These are phyloP conservation scores for Chionomys nivalis DNA, from an alignment of 2,113 vertebrate genomes.

Conservation along the genomic window DNA sequence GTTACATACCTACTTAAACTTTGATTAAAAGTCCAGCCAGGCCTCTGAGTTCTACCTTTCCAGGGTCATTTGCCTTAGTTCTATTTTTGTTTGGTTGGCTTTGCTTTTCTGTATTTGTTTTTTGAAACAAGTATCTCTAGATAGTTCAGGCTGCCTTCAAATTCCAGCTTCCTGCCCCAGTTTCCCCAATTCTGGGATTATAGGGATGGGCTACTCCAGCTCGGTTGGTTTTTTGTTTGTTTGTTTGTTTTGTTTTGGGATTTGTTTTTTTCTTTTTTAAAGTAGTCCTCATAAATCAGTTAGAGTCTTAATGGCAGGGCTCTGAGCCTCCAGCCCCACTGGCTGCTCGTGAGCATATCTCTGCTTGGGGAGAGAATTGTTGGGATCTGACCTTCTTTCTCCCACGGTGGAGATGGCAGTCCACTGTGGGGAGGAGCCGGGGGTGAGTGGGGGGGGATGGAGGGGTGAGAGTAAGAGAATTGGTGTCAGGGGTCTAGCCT, in stretches of 20 bases:
- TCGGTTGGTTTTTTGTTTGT: too few species aligned
- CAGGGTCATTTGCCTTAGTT: constrained; percentile 10
- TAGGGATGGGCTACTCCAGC: neutral
- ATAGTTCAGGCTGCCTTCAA: neutral
- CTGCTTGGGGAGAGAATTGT: neutral
- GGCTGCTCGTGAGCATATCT: accelerated
- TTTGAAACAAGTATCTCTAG: neutral
- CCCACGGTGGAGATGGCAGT: accelerated
- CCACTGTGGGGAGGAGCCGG: neutral
- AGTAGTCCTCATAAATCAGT: neutral
- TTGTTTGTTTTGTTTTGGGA: neutral
- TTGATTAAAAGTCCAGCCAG: neutral
- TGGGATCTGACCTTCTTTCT: neutral
- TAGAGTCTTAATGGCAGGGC: neutral
- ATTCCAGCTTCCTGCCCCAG: neutral
- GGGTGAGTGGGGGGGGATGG: neutral
- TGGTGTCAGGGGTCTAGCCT: neutral
- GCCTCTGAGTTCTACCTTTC: neutral
- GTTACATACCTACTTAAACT: neutral
- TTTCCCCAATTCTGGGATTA: neutral
- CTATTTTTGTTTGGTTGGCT: neutral
- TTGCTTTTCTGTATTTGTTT: neutral
- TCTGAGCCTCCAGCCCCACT: neutral
- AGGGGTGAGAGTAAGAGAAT: neutral
- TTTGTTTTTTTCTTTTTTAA: neutral